Evolutionary conservation across 37 sponge, comb jelly and placozoan genomes (phyloP).

Genomic region (Beroe ovata): DNA sequence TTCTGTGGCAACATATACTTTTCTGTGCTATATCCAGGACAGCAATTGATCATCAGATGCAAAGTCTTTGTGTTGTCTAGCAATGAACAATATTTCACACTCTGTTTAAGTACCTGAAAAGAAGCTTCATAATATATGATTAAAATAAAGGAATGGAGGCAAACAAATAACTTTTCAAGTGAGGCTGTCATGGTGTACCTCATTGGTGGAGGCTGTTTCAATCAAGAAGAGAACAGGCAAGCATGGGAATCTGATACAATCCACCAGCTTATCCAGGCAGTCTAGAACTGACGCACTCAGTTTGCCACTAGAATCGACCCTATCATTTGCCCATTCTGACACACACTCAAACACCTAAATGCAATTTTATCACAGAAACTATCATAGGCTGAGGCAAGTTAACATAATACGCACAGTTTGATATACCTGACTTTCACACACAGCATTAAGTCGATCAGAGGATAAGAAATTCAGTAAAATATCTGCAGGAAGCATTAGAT

Average conservation of each 20-base stretch:
- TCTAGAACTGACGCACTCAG: neutral
- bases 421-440: slow-evolving; percentile 61
- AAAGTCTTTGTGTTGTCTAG: slow-evolving; percentile 56
- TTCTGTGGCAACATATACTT: slow-evolving; percentile 27
- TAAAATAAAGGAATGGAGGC: too few species aligned
- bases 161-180: too few species aligned
- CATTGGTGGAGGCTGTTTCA: slow-evolving; percentile 29
- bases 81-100: neutral
- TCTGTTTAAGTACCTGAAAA: slow-evolving; percentile 2
- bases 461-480: slow-evolving; percentile 15
- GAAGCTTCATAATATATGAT: too few species aligned
- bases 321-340: slow-evolving; percentile 23
- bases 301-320: neutral
- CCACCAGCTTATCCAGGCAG: neutral
- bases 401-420: too few species aligned
- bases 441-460: slow-evolving; percentile 55
- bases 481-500: slow-evolving; percentile 50
- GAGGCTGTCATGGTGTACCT: too few species aligned
- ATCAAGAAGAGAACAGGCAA: slow-evolving; percentile 34
- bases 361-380: too few species aligned
- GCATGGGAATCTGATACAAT: slow-evolving; percentile 47
- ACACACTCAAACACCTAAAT: slow-evolving; percentile 52
- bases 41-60: slow-evolving; percentile 39
- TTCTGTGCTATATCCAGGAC: slow-evolving; percentile 26
- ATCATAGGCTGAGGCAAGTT: too few species aligned